phyloP scores from a whole-genome alignment of 2,113 vertebrate species.

The Gavialis gangeticus region DNA sequence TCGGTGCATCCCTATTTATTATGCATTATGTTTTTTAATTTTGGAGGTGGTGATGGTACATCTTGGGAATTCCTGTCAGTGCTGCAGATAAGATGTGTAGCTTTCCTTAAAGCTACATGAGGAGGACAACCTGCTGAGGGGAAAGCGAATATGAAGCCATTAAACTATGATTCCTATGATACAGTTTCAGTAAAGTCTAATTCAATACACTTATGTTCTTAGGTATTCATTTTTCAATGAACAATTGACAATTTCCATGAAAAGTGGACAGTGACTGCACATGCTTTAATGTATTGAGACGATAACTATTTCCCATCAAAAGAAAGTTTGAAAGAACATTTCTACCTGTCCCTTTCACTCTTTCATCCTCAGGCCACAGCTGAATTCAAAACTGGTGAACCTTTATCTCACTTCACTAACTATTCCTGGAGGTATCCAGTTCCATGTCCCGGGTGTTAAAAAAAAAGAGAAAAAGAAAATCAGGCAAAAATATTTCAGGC shows the following conservation, averaged over 20 bases:
- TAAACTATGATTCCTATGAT: not conserved
- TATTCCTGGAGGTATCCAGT: accelerated
- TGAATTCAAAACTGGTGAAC: too few species aligned
- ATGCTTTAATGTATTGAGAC: not conserved
- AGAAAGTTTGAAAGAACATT: not conserved
- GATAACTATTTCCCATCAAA: not conserved
- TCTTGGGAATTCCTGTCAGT: not conserved
- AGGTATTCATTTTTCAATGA: not conserved
- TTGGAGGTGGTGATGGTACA: not conserved
- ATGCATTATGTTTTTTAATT: not conserved
- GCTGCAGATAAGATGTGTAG: not conserved
- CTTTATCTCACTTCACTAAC: not conserved
- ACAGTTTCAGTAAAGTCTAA: not conserved
- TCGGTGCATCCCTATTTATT: too few species aligned
- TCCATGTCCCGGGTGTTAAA: too few species aligned
- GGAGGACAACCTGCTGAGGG: too few species aligned
- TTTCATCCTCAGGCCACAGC: not conserved
- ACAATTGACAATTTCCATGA: not conserved
- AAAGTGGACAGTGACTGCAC: not conserved
- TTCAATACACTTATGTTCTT: not conserved
- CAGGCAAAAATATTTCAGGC: not conserved
- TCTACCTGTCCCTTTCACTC: not conserved
- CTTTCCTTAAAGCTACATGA: too few species aligned
- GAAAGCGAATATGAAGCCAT: not conserved
- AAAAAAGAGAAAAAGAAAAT: too few species aligned